Evolutionary conservation across 2,113 vertebrate genomes (phyloP).

Genomic region (Turdus rufiventris): DNA sequence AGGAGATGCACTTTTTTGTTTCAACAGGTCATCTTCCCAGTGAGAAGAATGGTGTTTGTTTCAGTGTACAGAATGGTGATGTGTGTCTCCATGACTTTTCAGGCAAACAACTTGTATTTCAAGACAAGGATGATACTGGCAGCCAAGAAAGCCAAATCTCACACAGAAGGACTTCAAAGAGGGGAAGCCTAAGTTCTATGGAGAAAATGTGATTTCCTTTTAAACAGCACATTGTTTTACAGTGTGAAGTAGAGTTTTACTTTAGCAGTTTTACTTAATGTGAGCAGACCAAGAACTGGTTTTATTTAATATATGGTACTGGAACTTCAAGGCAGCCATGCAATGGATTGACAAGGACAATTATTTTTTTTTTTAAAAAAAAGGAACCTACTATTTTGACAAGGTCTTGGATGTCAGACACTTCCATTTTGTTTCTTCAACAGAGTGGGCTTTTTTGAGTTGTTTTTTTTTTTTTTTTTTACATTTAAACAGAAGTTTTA

Average conservation of each 20-base stretch:
- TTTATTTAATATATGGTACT: constrained; percentile 63
- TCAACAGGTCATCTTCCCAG: constrained; percentile 67
- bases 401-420: background rate
- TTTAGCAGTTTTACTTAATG: constrained; percentile 70
- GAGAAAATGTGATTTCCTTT: constrained; percentile 75
- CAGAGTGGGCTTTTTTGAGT: background rate
- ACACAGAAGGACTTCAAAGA: constrained; percentile 76
- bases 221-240: constrained; percentile 35
- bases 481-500: constrained; percentile 16
- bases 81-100: constrained; percentile 73
- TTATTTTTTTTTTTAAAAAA: background rate
- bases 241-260: constrained; percentile 45
- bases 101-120: constrained; percentile 65
- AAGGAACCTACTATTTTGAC: background rate
- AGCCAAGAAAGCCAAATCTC: constrained; percentile 65
- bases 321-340: constrained; percentile 60
- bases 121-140: constrained; percentile 67
- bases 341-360: constrained; percentile 26
- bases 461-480: background rate
- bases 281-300: constrained; percentile 68
- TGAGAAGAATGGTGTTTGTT: constrained; percentile 75
- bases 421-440: constrained; percentile 30
- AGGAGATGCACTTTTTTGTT: background rate
- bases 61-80: constrained; percentile 74
- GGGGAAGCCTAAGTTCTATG: constrained; percentile 70